Conservation (phyloP, 1,140 invertebrate species). For the Zaprionus tsacasi region DNA sequence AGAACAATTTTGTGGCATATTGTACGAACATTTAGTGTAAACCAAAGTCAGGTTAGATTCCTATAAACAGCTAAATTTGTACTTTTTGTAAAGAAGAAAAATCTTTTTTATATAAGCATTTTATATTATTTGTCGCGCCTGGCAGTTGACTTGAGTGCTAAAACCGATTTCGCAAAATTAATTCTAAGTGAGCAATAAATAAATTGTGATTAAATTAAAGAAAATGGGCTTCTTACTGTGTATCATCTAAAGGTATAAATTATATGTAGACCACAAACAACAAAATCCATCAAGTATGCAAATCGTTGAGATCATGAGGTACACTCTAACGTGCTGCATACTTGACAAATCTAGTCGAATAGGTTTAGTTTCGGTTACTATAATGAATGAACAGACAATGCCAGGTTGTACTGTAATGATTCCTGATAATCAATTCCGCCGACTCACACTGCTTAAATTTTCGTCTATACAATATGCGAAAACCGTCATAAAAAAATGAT, state of each 20-base stretch:
- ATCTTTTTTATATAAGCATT: slow-evolving; percentile 27
- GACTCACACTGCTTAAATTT: too few species aligned
- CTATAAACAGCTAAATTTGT: slow-evolving; percentile 38
- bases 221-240: slow-evolving; percentile 21
- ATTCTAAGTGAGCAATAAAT: slow-evolving; percentile 70
- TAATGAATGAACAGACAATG: neutral
- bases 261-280: neutral
- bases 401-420: neutral
- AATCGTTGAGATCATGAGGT: neutral
- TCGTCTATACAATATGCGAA: too few species aligned
- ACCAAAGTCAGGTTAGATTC: neutral
- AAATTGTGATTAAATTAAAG: slow-evolving; percentile 65
- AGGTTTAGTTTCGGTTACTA: neutral
- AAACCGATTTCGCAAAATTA: slow-evolving; percentile 48
- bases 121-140: slow-evolving; percentile 56
- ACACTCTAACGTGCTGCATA: slow-evolving; percentile 47
- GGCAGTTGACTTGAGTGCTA: slow-evolving; percentile 33
- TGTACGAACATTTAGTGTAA: slow-evolving; percentile 29
- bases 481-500: neutral
- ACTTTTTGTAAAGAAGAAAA: slow-evolving; percentile 48
- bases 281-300: slow-evolving; percentile 21
- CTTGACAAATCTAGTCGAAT: slow-evolving; percentile 19
- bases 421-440: too few species aligned
- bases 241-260: neutral
- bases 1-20: slow-evolving; percentile 50